Conservation (phyloP, 1,140 invertebrate genomes). For the Aphelinus certus region DNA sequence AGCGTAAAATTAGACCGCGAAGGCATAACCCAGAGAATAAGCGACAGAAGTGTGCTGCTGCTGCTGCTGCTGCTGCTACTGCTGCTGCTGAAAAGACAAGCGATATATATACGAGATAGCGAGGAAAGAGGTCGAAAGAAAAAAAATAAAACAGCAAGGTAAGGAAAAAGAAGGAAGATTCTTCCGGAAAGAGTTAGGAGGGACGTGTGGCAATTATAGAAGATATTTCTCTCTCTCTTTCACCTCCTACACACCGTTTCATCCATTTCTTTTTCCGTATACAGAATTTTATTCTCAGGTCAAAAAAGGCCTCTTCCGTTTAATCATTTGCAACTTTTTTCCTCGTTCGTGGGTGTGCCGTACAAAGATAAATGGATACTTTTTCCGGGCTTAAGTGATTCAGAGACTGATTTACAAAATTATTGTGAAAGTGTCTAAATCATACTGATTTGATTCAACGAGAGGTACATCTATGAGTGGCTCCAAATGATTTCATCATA, state of each 20-base stretch:
- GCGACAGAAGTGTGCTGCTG: constrained; percentile 9
- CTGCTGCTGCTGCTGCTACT: neutral
- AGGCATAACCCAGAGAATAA: constrained; percentile 31
- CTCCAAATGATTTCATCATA: no score
- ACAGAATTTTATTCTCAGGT: no score
- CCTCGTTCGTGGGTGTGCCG: no score
- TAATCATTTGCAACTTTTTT: no score
- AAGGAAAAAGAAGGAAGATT: neutral
- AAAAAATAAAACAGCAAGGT: neutral
- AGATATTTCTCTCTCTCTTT: neutral
- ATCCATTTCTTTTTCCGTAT: neutral
- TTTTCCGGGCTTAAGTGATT: no score
- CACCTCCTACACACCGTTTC: no score
- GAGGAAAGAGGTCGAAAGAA: constrained; percentile 28
- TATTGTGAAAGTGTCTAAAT: no score
- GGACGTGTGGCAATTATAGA: constrained; percentile 16
- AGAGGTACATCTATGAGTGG: no score
- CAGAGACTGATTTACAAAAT: no score
- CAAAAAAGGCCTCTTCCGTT: no score
- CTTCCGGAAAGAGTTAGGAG: constrained; percentile 3
- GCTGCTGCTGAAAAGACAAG: neutral
- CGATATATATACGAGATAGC: neutral
- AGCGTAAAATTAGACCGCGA: constrained; percentile 33
- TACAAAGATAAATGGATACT: no score
- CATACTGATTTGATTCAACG: no score